Evolutionary conservation across 2,797 vertebrate species (phyloP).

Genomic region (Gymnothorax reevesii): DNA sequence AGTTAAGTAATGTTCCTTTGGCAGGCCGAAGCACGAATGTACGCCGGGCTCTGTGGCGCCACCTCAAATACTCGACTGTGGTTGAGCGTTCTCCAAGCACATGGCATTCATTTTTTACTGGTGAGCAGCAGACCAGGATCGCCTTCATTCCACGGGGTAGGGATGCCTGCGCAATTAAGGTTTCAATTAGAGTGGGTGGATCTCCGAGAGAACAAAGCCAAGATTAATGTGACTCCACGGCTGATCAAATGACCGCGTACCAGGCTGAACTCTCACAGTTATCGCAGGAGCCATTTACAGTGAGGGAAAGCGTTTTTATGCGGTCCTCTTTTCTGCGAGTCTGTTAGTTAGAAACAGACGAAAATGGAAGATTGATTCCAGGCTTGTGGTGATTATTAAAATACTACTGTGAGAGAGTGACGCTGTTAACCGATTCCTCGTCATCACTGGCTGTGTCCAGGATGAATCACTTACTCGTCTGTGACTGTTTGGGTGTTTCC

Average conservation of each 20-base stretch:
- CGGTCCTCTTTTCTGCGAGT: conserved; percentile 53
- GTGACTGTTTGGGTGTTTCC: not conserved
- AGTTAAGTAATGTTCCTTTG: conserved; percentile 86
- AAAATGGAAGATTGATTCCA: conserved; percentile 58
- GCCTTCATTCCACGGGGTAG: conserved; percentile 74
- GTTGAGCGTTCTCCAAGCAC: conserved; percentile 83
- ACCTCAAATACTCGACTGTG: conserved; percentile 90
- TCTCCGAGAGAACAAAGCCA: conserved; percentile 60
- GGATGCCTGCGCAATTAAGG: conserved; percentile 81
- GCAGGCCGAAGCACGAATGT: conserved; percentile 81
- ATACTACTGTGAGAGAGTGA: conserved; percentile 57
- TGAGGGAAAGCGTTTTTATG: conserved; percentile 51
- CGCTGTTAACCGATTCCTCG: conserved; percentile 48
- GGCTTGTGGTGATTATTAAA: conserved; percentile 55
- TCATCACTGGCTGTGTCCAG: conserved; percentile 31
- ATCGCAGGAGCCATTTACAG: conserved; percentile 68
- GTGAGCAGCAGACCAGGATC: conserved; percentile 76
- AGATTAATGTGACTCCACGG: conserved; percentile 48
- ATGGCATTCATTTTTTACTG: conserved; percentile 92
- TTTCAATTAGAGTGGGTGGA: conserved; percentile 69
- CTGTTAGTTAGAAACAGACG: conserved; percentile 50
- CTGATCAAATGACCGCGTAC: conserved; percentile 60
- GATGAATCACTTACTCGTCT: conserved; percentile 13
- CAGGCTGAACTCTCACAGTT: conserved; percentile 51
- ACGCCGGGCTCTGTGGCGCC: conserved; percentile 90